Evolutionary conservation across 2,113 vertebrate genomes (phyloP), one percentile per base, ranked within the genome.

Genomic region (Ellobius talpinus): DNA sequence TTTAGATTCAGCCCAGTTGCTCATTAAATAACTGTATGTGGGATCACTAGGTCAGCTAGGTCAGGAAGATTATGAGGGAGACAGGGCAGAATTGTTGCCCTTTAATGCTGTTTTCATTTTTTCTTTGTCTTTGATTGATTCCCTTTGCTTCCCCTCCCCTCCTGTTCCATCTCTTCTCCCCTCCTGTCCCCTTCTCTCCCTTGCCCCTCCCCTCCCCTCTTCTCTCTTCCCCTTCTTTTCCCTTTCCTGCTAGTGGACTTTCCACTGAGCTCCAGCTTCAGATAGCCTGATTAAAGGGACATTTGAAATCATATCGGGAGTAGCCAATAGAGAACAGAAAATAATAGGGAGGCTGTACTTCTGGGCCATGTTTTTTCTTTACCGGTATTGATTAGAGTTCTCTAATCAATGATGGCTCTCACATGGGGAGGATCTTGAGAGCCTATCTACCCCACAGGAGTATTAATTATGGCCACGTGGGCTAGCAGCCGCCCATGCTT

Each of bases 401-500:
- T 76, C 76, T 36, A 85, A 70, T 73, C 81, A 26, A 94, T 74
- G 86, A 14, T 52, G 87, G 77, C 86, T 96, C 73, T 94, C 74
- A 61, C 58, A 91, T 6, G 86, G 96, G 81, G 74, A 87, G 72
- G 36, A 55, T 90, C 81, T 72, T 33, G 42, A 63, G 74, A 91
- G n/a, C 73, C 14, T 78, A 89, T 90, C 89, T 88, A 72, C 79
- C 93, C 42, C 88, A 36, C 42, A 85, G 70, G n/a, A 92, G 76
- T 68, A 92, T 91, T 93, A 89, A 74, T 95, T 91, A 66, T 88
- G 90, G 84, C 88, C 85, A 63, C 45, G 81, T 68, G 76, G 58
- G 85, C 92, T 31, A 72, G 70, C 21, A 82, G 94, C 61, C 86
- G 65, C 65, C 82, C 77, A 74, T 66, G 68, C 72, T 94, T 73